Conservation (phyloP, 2,888 invertebrate genomes). For the Diaphora mendica region DNA sequence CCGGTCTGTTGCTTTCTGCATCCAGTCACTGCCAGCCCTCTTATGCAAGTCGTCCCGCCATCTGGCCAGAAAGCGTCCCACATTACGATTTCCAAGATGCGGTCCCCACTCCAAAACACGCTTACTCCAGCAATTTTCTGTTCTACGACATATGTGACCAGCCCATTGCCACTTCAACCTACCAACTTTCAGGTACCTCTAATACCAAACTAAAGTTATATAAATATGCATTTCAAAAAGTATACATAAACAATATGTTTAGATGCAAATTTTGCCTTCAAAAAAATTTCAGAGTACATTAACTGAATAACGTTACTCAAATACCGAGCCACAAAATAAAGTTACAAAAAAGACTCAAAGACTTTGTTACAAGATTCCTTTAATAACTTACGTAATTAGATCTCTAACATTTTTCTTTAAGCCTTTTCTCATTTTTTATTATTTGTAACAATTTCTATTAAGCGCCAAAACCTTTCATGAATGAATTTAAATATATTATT, state of each 20-base stretch:
- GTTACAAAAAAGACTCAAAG: background rate
- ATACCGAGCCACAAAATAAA: slow-evolving; percentile 1
- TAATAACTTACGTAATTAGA: slow-evolving; percentile 9
- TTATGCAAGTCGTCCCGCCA: no score
- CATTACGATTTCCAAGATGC: no score
- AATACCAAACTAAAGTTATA: background rate
- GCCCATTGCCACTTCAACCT: no score
- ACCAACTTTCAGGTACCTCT: no score
- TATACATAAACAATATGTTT: background rate
- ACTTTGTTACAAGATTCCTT: background rate
- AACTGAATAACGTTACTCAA: background rate
- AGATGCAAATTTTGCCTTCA: background rate
- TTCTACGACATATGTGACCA: no score
- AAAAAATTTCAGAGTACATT: background rate
- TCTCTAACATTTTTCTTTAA: background rate
- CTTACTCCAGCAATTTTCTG: no score
- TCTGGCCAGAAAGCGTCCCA: no score
- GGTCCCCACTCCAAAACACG: no score
- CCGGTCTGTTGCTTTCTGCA: no score
- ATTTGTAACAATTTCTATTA: background rate
- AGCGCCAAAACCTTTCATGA: background rate
- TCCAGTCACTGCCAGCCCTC: no score
- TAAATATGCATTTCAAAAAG: background rate
- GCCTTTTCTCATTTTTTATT: background rate
- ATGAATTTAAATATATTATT: background rate